phyloP scores from a whole-genome alignment of 2,797 vertebrate species.

The Catostomus latipinnis region DNA sequence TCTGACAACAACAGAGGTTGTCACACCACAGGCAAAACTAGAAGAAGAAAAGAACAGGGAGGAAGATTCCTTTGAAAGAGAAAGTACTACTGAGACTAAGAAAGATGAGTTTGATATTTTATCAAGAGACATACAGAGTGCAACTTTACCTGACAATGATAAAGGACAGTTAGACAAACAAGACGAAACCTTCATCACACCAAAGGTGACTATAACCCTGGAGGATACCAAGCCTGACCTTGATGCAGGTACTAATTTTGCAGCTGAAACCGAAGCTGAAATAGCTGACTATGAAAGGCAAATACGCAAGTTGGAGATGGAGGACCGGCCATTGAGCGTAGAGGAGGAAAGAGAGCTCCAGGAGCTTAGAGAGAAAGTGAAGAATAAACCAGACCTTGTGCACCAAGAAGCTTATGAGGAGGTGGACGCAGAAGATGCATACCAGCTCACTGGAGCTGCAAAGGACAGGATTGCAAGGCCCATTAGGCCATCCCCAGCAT shows the following conservation, averaged over 20 bases:
- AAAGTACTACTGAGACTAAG: conserved; percentile 47
- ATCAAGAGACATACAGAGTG: conserved; percentile 47
- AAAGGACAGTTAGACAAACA: conserved; percentile 53
- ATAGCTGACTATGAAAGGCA: conserved; percentile 82
- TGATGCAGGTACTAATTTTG: conserved; percentile 73
- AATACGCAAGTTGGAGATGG: conserved; percentile 84
- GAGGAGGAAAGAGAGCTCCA: conserved; percentile 82
- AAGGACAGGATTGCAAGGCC: conserved; percentile 81
- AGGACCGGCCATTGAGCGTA: conserved; percentile 80
- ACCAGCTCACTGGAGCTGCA: conserved; percentile 85
- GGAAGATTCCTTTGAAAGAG: conserved; percentile 62
- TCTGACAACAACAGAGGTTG: conserved; percentile 33
- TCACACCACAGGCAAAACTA: conserved; percentile 52
- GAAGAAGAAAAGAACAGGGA: conserved; percentile 59
- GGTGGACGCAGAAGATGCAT: conserved; percentile 96
- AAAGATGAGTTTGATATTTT: conserved; percentile 24
- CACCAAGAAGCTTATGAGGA: conserved; percentile 94
- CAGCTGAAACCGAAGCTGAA: conserved; percentile 71
- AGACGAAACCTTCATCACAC: conserved; percentile 74
- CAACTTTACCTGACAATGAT: conserved; percentile 45
- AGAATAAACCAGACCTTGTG: conserved; percentile 87
- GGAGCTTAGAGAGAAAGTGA: conserved; percentile 94
- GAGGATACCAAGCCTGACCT: conserved; percentile 73
- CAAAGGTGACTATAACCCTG: conserved; percentile 80
- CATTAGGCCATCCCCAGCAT: conserved; percentile 77